Evolutionary conservation across 2,797 vertebrate species (phyloP).

Genomic region (Octomys mimax): DNA sequence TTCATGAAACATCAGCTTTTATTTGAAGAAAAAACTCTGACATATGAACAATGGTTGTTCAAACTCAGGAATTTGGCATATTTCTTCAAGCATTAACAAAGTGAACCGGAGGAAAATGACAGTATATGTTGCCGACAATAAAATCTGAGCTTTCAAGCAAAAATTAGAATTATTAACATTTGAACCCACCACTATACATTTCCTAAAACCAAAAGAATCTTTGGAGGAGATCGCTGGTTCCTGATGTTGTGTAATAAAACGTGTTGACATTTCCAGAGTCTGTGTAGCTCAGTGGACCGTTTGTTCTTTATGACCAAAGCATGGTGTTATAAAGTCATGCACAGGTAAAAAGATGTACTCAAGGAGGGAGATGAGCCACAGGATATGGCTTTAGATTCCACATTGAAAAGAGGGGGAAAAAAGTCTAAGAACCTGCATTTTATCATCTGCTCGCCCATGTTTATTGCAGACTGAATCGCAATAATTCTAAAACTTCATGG

Average conservation of each 20-base stretch:
- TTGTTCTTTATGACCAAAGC: neutral
- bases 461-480: neutral
- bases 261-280: neutral
- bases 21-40: neutral
- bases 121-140: neutral
- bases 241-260: neutral
- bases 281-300: neutral
- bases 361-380: neutral
- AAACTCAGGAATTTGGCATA: conserved; percentile 19
- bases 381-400: neutral
- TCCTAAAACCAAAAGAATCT: conserved; percentile 23
- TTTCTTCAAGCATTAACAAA: neutral
- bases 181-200: neutral
- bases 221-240: neutral
- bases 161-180: conserved; percentile 33
- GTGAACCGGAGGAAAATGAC: neutral
- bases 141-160: conserved; percentile 30
- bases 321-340: neutral
- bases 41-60: neutral
- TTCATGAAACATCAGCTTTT: conserved; percentile 22
- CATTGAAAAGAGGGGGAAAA: neutral
- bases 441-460: neutral
- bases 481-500: neutral
- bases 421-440: neutral
- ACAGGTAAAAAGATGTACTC: neutral